Evolutionary conservation across 2,797 vertebrate species (phyloP).

Genomic region (Florisuga fusca): DNA sequence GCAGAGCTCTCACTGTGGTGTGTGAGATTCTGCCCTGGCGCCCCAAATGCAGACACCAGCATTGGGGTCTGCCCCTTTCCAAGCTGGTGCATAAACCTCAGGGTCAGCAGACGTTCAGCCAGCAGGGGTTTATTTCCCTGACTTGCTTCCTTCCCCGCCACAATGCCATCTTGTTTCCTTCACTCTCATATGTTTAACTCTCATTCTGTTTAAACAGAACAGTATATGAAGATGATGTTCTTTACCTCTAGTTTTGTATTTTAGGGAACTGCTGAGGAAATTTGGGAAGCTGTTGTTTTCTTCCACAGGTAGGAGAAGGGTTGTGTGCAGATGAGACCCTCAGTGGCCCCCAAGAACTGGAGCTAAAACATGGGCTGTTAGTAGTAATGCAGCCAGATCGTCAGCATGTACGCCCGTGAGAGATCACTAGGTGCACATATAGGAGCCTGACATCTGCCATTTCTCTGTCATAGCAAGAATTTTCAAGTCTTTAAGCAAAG

Average conservation of each 20-base stretch:
- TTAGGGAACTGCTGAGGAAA: neutral
- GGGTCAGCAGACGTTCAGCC: neutral
- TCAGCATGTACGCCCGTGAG: accelerated
- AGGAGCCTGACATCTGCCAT: neutral
- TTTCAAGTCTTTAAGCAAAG: neutral
- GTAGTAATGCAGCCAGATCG: too few relatives aligned
- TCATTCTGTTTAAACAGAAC: neutral
- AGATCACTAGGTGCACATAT: accelerated
- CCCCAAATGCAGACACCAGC: neutral
- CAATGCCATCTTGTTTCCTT: neutral
- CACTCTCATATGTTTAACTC: too few relatives aligned
- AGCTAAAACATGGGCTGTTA: neutral
- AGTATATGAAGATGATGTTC: neutral
- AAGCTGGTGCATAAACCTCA: neutral
- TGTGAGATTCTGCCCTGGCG: neutral
- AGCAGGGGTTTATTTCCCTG: neutral
- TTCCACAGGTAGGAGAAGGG: neutral
- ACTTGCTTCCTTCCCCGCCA: neutral
- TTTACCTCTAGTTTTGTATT: neutral
- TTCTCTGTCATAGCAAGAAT: accelerated
- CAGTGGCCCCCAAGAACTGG: neutral
- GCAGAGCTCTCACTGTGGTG: too few relatives aligned
- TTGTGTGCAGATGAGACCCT: neutral
- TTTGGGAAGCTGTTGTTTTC: neutral
- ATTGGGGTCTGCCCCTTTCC: neutral